Base-by-base conservation (phyloP, 92 coral and sea anemone species). In the Heliopora coerulea region DNA sequence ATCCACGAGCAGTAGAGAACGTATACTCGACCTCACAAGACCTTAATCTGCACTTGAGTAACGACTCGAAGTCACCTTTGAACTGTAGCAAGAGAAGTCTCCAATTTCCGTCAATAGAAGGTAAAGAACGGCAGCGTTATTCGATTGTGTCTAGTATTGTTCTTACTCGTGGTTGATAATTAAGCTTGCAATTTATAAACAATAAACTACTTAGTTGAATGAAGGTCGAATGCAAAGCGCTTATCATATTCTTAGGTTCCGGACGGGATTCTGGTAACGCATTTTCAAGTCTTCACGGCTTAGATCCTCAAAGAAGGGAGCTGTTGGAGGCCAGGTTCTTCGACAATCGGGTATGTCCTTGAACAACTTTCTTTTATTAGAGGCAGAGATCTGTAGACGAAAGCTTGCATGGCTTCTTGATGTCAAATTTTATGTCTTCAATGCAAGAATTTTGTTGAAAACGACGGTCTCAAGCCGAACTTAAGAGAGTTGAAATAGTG, bases 271-370 rank as follows among this genome's bases (percentile, higher is more conserved):
- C 74, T 18, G 80, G 65, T 65, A 82, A 79, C 59, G 74, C 73
- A 42, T 95, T 95, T 78, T 85, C 99, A 46, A 89, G 99, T 50
- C 88, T 95, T 26, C 96, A 90, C 48, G 97, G 96, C 41, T 54
- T 95, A 77, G 96, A 95, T 65, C 99, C 99, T 14, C 91, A 84
- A 35, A 91, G 87, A 50, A 85, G 96, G 26, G 99, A 95, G 49
- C 79, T 89, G 30, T 72, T 93, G 41, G 98, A 93, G 54, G 91
- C 96, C 20, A 83, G 98, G 69, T 93, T 93, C 54, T 85, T 89
- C 18, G 85, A 90, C 32, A 90, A 90, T 15, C 68, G 96, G 81
- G 96, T 89, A 48, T 27, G 84, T 59, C 29, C 29, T 35, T 25
- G 59, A 56, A n/a, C n/a, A n/a, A n/a, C n/a, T n/a, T n/a, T n/a